These are phyloP conservation scores for Ectemnius lituratus DNA, from an alignment of 2,888 invertebrate genomes.

Conservation along the genomic window DNA sequence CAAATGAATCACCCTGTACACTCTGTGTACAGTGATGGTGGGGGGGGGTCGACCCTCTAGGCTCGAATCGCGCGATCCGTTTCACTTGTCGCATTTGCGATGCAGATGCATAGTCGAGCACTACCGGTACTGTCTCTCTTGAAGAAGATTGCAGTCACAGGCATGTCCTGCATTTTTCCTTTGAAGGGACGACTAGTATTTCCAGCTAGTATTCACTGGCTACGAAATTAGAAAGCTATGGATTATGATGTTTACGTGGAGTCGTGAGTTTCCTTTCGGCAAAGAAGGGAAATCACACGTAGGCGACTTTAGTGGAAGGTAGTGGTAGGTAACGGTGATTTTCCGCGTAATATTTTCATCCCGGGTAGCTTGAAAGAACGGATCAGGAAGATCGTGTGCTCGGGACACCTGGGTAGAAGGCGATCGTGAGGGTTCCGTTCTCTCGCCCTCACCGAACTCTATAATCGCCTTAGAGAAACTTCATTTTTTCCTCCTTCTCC, in stretches of 20 bases:
- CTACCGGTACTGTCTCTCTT: constrained; percentile 18
- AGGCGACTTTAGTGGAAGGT: not conserved
- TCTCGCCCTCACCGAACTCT: not conserved
- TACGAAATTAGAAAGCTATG: no score
- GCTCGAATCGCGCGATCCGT: constrained; percentile 13
- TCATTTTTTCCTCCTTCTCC: not conserved
- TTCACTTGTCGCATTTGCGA: constrained; percentile 66
- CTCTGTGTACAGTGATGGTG: no score
- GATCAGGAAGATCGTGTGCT: constrained; percentile 1
- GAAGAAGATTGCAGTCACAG: constrained; percentile 21
- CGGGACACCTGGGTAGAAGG: constrained; percentile 12
- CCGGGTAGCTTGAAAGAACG: not conserved
- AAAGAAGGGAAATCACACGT: no score
- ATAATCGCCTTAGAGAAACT: constrained; percentile 9
- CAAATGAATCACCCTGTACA: no score
- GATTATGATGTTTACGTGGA: no score
- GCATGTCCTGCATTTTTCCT: not conserved
- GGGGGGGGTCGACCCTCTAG: not conserved
- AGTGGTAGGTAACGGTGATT: not conserved
- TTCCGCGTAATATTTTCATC: not conserved
- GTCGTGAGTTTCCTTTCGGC: no score
- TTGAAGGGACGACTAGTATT: no score
- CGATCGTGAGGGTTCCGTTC: constrained; percentile 3
- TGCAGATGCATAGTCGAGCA: constrained; percentile 57
- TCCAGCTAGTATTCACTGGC: no score